Base-by-base conservation (phyloP, 2,113 vertebrate species). In the Choloepus hoffmanni region DNA sequence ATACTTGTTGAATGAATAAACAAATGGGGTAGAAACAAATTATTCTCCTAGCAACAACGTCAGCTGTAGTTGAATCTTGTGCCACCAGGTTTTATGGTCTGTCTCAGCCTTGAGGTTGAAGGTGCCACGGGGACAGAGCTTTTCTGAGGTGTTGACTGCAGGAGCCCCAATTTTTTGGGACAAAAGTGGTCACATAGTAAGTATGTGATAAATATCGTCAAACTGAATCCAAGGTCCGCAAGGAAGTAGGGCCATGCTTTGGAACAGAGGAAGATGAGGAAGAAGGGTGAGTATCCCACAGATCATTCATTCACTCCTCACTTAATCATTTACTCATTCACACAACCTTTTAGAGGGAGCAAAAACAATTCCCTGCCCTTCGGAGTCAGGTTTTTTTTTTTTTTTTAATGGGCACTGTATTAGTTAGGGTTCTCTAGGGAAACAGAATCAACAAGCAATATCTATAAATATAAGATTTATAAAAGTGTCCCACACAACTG, bases 311-410 rank as follows among this genome's bases (percentile, higher is more conserved):
- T 63, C 10, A 63, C 73, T 63, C 62, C 21, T 24, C 36, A 9
- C n/a, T 53, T 14, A 53, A 12, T 53, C 50, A 53, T 53, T 53
- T 45, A 45, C 43, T 45, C 50, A 53, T 53, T 53, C 50, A 53
- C 45, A 7, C 21, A n/a, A 28, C n/a, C 68, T 94, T 78, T 62
- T 30, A 65, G 82, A 77, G 73, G 92, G 48, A 45, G 60, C 11
- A n/a, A 95, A 78, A 79, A 33, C 63, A 26, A 53, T 67, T 72
- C 53, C 28, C 62, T 84, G 50, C 36, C 36, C 23, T 79, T 60
- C 11, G 28, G 58, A 28, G 21, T 36, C 55, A 26, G 23, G 3
- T 62, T 23, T 62, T 23, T 62, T 24, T 62, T 23, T 62, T 23
- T 62, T 23, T 62, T 62, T 28, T 10, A 7, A 7, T 62, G 19